Evolutionary conservation across 2,888 invertebrate genomes (phyloP).

Genomic region (Myopa testacea): DNA sequence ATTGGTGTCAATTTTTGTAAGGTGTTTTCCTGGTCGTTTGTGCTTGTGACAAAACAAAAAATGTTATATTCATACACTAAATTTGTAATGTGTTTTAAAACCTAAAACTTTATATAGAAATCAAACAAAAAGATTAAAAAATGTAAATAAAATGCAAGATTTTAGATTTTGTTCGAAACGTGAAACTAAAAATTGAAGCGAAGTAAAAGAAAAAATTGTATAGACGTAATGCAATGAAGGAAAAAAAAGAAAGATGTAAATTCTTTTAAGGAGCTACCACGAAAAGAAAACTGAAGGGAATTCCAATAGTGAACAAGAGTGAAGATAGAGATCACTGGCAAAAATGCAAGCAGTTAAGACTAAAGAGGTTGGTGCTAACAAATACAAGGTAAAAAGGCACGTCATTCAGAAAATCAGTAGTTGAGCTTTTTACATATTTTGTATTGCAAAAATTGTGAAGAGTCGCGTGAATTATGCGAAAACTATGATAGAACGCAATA

Average conservation of each 20-base stretch:
- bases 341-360: slow-evolving; percentile 5
- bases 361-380: slow-evolving; percentile 1
- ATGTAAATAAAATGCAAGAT: slow-evolving; percentile 10
- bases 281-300: background rate
- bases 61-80: slow-evolving; percentile 7
- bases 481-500: too few species aligned
- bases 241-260: slow-evolving; percentile 14
- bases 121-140: background rate
- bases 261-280: background rate
- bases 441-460: background rate
- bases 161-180: background rate
- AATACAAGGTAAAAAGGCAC: background rate
- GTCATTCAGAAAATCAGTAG: slow-evolving; percentile 3
- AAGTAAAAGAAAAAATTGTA: slow-evolving; percentile 3
- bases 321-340: background rate
- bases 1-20: slow-evolving; percentile 26
- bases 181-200: background rate
- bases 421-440: too few species aligned
- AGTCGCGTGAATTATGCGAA: too few species aligned
- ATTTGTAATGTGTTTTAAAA: background rate
- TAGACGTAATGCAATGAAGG: background rate
- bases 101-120: background rate
- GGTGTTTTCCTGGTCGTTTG: slow-evolving; percentile 28
- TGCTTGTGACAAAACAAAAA: slow-evolving; percentile 27
- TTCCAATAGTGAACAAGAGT: slow-evolving; percentile 11